Base-by-base conservation (phyloP, 2,113 vertebrate genomes). In the Atlantisia rogersi region DNA sequence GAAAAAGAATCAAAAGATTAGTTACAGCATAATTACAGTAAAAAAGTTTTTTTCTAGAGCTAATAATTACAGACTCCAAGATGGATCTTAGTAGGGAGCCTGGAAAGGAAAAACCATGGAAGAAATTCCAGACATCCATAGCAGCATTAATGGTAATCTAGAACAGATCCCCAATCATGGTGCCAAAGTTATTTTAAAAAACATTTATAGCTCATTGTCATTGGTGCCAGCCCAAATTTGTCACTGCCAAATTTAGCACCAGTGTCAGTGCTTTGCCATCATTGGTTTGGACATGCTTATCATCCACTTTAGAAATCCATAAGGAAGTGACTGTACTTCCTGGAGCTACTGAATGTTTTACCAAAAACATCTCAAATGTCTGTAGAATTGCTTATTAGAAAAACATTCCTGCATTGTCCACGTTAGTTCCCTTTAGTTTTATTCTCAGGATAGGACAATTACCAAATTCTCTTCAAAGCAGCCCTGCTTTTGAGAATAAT, bases 131-230 rank as follows among this genome's bases (percentile, higher is more conserved):
- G 93, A 74, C 39, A 58, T 42, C 37, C 75, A 69, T 0, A 73
- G 67, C 78, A 79, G 59, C 42, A 37, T 31, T 60, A 87, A 55
- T 25, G 67, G 17, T 67, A 77, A 95, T 82, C 78, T 31, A 82
- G 92, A 93, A 60, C 86, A 93, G 86, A 83, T 78, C 86, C n/a
- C 26, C 50, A 31, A 1, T 9, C n/a, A 59, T 70, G 37, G 40
- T 77, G 86, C 82, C 88, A 81, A 68, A 90, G 28, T 86, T 81
- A 88, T 78, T 81, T 95, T 74, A 77, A 67, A 88, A 74, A 60
- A n/a, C 80, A 35, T 77, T 86, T 69, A 11, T 46, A 78, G 67
- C 59, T 93, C 91, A 31, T 25, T 74, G 82, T n/a, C 68, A 11
- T 24, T 65, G 64, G 59, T 92, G 37, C 86, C 86, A 90, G 71